phyloP scores from a whole-genome alignment of 1,140 invertebrate species.

The Euglossa dilemma region DNA sequence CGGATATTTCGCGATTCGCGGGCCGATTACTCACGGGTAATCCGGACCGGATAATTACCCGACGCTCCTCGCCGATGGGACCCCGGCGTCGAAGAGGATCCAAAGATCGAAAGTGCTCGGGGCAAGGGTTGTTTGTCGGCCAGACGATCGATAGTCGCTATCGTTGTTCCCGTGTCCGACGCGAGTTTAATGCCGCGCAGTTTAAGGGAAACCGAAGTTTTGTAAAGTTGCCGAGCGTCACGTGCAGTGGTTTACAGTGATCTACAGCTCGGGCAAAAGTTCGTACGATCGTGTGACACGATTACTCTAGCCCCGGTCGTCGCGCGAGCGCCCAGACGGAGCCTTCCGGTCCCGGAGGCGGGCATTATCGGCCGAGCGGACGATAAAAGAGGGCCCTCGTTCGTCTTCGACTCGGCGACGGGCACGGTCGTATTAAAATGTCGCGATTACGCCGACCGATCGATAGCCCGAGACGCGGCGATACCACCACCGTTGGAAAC shows the following conservation, averaged over 20 bases:
- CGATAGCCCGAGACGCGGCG: constrained; percentile 21
- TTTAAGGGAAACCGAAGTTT: constrained; percentile 63
- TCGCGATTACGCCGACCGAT: constrained; percentile 11
- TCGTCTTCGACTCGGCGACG: constrained; percentile 15
- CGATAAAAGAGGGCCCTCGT: constrained; percentile 35
- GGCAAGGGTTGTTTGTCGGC: constrained; percentile 30
- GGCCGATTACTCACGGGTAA: no score
- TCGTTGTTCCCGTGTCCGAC: constrained; percentile 44
- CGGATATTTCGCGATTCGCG: no score
- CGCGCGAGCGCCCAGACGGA: constrained; percentile 19
- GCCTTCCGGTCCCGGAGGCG: constrained; percentile 12
- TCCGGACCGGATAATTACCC: no score
- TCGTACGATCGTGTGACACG: constrained; percentile 63
- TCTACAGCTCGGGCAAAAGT: constrained; percentile 58
- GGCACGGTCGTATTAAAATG: constrained; percentile 44
- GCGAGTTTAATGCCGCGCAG: constrained; percentile 55
- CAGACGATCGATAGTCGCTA: constrained; percentile 29
- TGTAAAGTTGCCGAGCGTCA: constrained; percentile 59
- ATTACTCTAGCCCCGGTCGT: constrained; percentile 38
- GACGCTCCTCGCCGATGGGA: neutral
- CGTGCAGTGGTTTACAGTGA: constrained; percentile 65
- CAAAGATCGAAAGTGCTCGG: neutral
- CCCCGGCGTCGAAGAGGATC: constrained; percentile 36
- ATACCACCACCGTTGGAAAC: neutral
- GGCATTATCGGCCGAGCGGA: constrained; percentile 46